Base-by-base conservation (phyloP, 1,140 invertebrate species). In the Drosophila auraria region DNA sequence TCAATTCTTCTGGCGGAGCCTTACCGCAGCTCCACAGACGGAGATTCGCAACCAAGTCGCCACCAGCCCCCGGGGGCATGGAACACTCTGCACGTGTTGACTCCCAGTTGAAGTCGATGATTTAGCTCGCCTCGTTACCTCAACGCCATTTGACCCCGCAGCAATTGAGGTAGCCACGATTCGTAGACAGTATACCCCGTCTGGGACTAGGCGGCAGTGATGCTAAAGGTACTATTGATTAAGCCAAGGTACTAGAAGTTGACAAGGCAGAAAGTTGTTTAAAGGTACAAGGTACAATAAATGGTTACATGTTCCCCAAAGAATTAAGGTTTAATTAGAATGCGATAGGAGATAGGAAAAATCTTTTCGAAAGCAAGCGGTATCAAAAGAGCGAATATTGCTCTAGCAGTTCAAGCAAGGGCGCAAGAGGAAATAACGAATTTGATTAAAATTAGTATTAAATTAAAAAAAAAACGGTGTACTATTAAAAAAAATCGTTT, bases 91-190 rank as follows among this genome's bases (percentile, higher is more conserved):
- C 73, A 65, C 76, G 80, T 87, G 83, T 87, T 87, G 83, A 89
- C 87, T 80, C 82, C 76, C 62, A 86, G 64, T 68, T 54, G 56
- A 47, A 78, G 75, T 78, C 74, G 74, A 78, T 78, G 76, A 78
- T 78, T 73, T 78, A 83, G 77, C 68, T 61, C 62, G 70, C 81
- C 74, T 83, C 80, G 83, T 87, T 87, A 87, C 84, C 78, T 87
- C 78, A 89, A 70, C 84, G 83, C 81, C 83, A 87, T 83, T 84
- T 87, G 83, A 87, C 83, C 83, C 83, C 80, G 79, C 83, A 75
- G 82, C 82, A 76, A 65, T 84, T 73, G 82, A 65, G 78, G 70
- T 65, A 71, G 73, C 73, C 78, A 89, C 81, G 84, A 89, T 89
- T 87, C 81, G 77, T 78, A 73, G 70, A 40, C 54, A 51, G 70